phyloP scores from a whole-genome alignment of 1,140 invertebrate genomes.

The Nephotettix cincticeps region DNA sequence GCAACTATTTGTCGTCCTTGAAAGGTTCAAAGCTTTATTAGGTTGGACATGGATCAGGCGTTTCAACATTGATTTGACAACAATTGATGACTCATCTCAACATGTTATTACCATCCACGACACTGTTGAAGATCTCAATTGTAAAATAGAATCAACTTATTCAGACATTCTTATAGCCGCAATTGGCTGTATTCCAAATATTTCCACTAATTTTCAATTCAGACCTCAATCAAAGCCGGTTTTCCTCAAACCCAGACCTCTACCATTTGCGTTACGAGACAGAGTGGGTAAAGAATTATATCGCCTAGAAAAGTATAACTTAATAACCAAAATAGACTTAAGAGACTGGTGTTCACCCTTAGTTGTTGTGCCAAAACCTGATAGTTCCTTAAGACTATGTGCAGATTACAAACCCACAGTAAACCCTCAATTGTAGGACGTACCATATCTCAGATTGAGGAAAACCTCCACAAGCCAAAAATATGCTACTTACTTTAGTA shows the following conservation, averaged over 20 bases:
- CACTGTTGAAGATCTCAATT: too few relatives aligned
- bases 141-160: too few relatives aligned
- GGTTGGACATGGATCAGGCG: too few relatives aligned
- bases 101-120: too few relatives aligned
- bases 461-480: neutral
- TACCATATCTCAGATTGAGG: neutral
- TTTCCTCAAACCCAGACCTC: neutral
- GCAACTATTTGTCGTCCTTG: too few relatives aligned
- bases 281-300: neutral
- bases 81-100: too few relatives aligned
- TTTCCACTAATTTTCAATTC: too few relatives aligned
- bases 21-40: too few relatives aligned
- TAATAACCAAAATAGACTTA: neutral
- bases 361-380: neutral
- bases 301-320: neutral
- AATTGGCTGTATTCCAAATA: too few relatives aligned
- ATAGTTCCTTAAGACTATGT: neutral
- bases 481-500: neutral
- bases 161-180: too few relatives aligned
- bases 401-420: neutral
- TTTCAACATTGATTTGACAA: too few relatives aligned
- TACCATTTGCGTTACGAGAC: neutral
- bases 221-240: neutral
- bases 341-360: neutral
- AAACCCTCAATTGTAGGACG: neutral